These are phyloP conservation scores for Aleadryas rufinucha DNA, from an alignment of 2,113 vertebrate genomes.

Conservation along the genomic window DNA sequence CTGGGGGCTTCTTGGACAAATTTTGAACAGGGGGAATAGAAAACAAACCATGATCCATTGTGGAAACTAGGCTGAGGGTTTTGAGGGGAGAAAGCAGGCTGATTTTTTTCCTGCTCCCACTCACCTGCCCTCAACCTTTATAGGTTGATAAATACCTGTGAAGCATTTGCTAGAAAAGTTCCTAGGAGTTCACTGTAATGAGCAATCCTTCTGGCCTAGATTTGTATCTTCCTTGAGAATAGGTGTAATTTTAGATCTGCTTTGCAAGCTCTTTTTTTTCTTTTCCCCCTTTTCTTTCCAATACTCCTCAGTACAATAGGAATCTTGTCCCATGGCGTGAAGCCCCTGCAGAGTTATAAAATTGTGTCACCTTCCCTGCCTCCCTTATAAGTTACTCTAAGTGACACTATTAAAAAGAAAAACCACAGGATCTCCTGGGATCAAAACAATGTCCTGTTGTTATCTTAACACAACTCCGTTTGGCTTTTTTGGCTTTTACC, in stretches of 20 bases:
- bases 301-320: conserved; percentile 55
- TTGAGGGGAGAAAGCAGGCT: not conserved
- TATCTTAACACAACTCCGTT: conserved; percentile 25
- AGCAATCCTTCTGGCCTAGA: conserved; percentile 75
- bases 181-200: conserved; percentile 65
- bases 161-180: conserved; percentile 58
- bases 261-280: conserved; percentile 56
- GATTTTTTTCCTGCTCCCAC: not conserved
- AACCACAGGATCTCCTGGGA: conserved; percentile 43
- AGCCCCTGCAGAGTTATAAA: conserved; percentile 67
- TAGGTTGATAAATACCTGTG: conserved; percentile 53
- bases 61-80: not conserved
- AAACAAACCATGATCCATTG: not conserved
- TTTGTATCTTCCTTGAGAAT: conserved; percentile 79
- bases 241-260: conserved; percentile 76
- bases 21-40: not conserved
- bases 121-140: conserved; percentile 41
- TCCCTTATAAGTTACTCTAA: conserved; percentile 59
- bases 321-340: conserved; percentile 71
- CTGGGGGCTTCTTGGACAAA: not conserved
- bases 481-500: conserved; percentile 27
- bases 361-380: conserved; percentile 52
- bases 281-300: conserved; percentile 38
- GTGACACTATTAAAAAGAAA: conserved; percentile 54
- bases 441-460: conserved; percentile 54